Base-by-base conservation (phyloP, 2,113 vertebrate genomes). In the Petaurus breviceps region DNA sequence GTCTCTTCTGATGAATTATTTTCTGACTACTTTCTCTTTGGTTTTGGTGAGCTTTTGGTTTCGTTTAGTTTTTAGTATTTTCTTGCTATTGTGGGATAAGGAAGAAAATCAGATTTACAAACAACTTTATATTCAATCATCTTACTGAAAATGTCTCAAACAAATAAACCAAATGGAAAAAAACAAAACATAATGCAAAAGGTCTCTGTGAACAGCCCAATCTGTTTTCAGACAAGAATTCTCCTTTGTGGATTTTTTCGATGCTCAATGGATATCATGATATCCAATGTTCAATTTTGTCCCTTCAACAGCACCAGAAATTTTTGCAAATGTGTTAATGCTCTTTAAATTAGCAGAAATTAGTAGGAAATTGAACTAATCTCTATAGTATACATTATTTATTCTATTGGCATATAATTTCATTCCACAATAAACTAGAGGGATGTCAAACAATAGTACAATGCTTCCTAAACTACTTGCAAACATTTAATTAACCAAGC, bases 301-400 rank as follows among this genome's bases (percentile, higher is more conserved):
- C 46, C 26, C 77, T 91, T n/a, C 90, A 96, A 77, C 19, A 94
- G 0, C 31, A 90, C 11, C 95, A 91, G 90, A n/a, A 97, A 98
- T 37, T 52, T 90, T 95, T 19, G n/a, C 46, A 98, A 98, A 97
- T 68, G 89, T 94, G 49, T 51, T 91, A 57, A 55, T 93, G 25
- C 6, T 95, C 93, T 96, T 92, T 50, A 43, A 16, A 96, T 91
- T 89, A 49, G n/a, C 0, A 0, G 49, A 96, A 95, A 96, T 61
- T 8, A 90, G 10, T 84, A 90, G 31, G 94, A 96, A 97, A 96
- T 22, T 92, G 51, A 84, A 31, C n/a, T 96, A 94, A 97, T 16
- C 54, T 97, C 22, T 92, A 0, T 16, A 92, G 96, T 95, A 97
- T 93, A 92, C 84, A 96, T 95, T 94, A 90, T 97, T 94, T 97